Evolutionary conservation across 2,797 vertebrate species (phyloP), one percentile per base, ranked within the genome.

Genomic region (Micropoecilia bifurca): DNA sequence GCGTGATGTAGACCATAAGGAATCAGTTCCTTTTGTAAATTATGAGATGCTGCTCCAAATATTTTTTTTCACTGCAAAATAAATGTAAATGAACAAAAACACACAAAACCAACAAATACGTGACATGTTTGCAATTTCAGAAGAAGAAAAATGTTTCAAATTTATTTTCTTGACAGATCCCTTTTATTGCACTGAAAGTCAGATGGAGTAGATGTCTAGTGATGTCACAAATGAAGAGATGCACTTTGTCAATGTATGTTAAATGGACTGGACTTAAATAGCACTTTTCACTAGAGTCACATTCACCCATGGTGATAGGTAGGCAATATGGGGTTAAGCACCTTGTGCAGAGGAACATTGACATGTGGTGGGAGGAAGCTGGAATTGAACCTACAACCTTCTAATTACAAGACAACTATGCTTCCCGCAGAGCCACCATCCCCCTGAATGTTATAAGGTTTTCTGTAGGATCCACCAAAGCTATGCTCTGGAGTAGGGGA

Each of bases 1-100:
- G 28, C 50, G 22, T 22, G 47, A 68, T 46, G 28, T 41, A 50
- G 48, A 80, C 68, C n/a, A 77, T 50, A 84, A 63, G 45, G 33
- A n/a, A 33, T 33, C 83, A 43, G 74, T 1, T 43, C 45, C 39
- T 68, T 68, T 12, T 2, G 36, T 41, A 68, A 68, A 68, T 41
- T 12, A 25, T 18, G 36, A 69, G 66, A 69, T 68, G 18, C 22
- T 25, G 3, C 25, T 41, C 36, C 63, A 61, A 14, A 18, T 61
- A 33, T 61, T 33, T 13, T 36, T 36, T 28, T 12, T 18, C 13
- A 1, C 39, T 53, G 50, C 8, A 69, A 43, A 25, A 68, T 20
- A 68, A 36, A 66, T 68, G 4, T 22, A 41, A 41, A 39, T 25
- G 36, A 59, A n/a, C 39, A 69, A 43, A 71, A 71, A 28, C 68